phyloP scores from a whole-genome alignment of 2,888 invertebrate species.

The Loripinus fragilis region DNA sequence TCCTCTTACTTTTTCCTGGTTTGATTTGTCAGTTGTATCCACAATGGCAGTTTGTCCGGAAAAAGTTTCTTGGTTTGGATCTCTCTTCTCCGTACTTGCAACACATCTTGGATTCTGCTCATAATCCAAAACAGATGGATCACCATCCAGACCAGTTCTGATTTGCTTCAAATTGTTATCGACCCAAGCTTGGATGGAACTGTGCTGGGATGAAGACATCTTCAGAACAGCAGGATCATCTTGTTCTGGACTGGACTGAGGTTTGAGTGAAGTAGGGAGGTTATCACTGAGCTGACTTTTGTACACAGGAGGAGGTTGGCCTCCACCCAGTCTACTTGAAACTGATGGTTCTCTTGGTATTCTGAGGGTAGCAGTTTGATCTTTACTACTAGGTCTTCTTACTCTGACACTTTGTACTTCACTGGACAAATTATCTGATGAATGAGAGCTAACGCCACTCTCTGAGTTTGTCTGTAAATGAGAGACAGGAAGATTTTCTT shows the following conservation, averaged over 20 bases:
- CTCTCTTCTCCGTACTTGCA: neutral
- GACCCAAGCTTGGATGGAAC: neutral
- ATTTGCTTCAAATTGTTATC: neutral
- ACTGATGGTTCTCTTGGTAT: constrained; percentile 12
- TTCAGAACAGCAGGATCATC: constrained; percentile 14
- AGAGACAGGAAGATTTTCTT: neutral
- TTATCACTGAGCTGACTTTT: too few species aligned
- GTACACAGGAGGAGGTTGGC: too few species aligned
- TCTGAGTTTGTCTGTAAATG: neutral
- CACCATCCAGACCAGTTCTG: neutral
- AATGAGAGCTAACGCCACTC: neutral
- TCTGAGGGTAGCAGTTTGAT: neutral
- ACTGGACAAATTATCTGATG: neutral
- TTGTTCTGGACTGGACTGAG: neutral
- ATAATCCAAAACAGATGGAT: neutral
- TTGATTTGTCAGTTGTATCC: neutral
- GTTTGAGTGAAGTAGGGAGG: too few species aligned
- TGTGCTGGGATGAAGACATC: constrained; percentile 2
- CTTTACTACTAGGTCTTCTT: constrained; percentile 8
- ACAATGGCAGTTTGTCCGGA: neutral
- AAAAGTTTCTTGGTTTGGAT: neutral
- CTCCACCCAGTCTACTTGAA: neutral
- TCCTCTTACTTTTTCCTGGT: neutral
- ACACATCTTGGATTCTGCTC: neutral
- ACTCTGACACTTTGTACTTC: neutral